A percentile compares a stretch with the other conserved stretches of the same genome.
Conservation (phyloP, 2,113 vertebrate species). For the Pan troglodytes region NHGRI_mPanTro3-v2.1_pri NC_072409.2:11577501-11578000, state of each 20-base stretch:
- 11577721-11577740: slow-evolving; percentile 98
- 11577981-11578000: slow-evolving; percentile 32
- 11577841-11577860: slow-evolving; percentile 98
- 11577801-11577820: slow-evolving; percentile 98
- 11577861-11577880: slow-evolving; percentile 97
- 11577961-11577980: slow-evolving; percentile 81
- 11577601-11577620: slow-evolving; percentile 99
- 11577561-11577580: slow-evolving; percentile 98
- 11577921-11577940: slow-evolving; percentile 99
- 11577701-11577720: slow-evolving; percentile 98
- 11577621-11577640: slow-evolving; percentile 98
- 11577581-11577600: slow-evolving; percentile 99
- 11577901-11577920: slow-evolving; percentile 99
- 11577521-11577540: slow-evolving; percentile 88
- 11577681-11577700: slow-evolving; percentile 98
- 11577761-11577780: slow-evolving; percentile 98
- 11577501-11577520: slow-evolving; percentile 88
- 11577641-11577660: slow-evolving; percentile 97
- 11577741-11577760: slow-evolving; percentile 98
- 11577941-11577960: slow-evolving; percentile 85
- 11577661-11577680: slow-evolving; percentile 98
- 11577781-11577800: slow-evolving; percentile 97
- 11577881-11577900: slow-evolving; percentile 97
- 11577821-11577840: slow-evolving; percentile 98
- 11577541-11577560: slow-evolving; percentile 93